A percentile compares a stretch with the other conserved stretches of the same genome.
Evolutionary conservation across 2,113 vertebrate species (phyloP).

Genomic region (Peromyscus leucopus): DNA sequence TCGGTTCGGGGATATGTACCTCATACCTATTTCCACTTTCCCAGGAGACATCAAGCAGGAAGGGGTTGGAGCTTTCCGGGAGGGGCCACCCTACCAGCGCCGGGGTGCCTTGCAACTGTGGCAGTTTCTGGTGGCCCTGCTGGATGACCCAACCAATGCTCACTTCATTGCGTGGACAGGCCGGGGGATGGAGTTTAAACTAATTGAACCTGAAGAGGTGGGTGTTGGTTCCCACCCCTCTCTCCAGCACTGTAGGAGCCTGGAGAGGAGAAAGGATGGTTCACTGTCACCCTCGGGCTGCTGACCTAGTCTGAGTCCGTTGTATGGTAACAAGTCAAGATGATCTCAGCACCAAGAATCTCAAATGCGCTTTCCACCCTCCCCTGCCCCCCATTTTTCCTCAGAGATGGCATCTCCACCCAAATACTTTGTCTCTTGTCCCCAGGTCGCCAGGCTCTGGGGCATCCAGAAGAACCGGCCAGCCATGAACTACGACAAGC

Average conservation of each 20-base stretch:
- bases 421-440: neutral
- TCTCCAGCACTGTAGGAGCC: neutral
- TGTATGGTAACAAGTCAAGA: neutral
- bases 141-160: conserved; percentile 95
- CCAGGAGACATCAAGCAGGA: conserved; percentile 97
- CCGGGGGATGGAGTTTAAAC: conserved; percentile 99
- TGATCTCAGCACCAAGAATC: neutral
- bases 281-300: neutral
- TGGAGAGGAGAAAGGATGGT: neutral
- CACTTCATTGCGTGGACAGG: conserved; percentile 99
- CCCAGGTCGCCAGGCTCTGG: conserved; percentile 97
- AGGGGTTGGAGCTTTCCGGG: conserved; percentile 89
- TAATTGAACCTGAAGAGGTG: conserved; percentile 99
- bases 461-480: conserved; percentile 99
- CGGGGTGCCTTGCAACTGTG: conserved; percentile 97
- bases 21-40: neutral
- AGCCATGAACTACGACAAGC: conserved; percentile 99
- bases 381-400: neutral
- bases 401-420: neutral
- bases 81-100: conserved; percentile 96
- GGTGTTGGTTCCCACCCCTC: conserved; percentile 1
- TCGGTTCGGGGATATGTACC: neutral
- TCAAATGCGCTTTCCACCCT: neutral
- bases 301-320: neutral
- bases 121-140: conserved; percentile 97